A percentile compares a stretch with the other conserved stretches of the same genome.
These are phyloP conservation scores for Neelides folsomi DNA, from an alignment of 2,888 invertebrate species.

Conservation along the genomic window DNA sequence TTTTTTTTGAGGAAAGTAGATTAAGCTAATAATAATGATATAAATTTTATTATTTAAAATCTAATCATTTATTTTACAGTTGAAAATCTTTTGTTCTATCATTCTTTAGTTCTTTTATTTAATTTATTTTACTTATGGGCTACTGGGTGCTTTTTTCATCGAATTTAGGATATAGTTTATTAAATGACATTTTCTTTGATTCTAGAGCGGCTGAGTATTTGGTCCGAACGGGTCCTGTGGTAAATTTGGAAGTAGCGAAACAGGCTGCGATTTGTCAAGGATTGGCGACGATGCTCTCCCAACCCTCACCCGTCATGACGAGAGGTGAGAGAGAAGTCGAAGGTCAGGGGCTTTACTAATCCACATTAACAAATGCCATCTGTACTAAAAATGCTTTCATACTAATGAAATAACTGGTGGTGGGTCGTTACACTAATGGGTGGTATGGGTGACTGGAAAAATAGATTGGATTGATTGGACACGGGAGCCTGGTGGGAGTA, in stretches of 20 bases:
- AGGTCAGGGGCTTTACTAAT: neutral
- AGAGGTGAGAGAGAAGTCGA: slow-evolving; percentile 46
- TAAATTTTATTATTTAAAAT: neutral
- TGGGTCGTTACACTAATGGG: slow-evolving; percentile 4
- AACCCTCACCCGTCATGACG: slow-evolving; percentile 70
- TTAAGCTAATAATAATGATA: too few species aligned
- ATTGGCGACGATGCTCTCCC: slow-evolving; percentile 70
- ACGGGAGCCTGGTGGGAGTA: slow-evolving; percentile 1
- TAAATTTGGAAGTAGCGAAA: slow-evolving; percentile 90
- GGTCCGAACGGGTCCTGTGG: slow-evolving; percentile 83
- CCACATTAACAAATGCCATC: neutral
- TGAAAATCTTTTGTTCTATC: slow-evolving; percentile 6
- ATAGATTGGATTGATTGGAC: neutral
- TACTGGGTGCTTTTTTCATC: too few species aligned
- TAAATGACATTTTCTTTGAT: slow-evolving; percentile 7
- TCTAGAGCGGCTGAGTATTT: slow-evolving; percentile 85
- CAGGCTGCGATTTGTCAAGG: slow-evolving; percentile 96
- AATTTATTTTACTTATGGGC: too few species aligned
- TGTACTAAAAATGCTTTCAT: neutral
- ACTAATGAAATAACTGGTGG: neutral
- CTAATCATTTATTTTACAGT: neutral
- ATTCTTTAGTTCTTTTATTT: too few species aligned
- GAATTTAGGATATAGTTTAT: neutral
- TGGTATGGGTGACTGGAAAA: slow-evolving; percentile 1
- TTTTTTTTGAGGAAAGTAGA: too few species aligned